Base-by-base conservation (phyloP, 2,888 invertebrate genomes). In the Microplitis deprimator region DNA sequence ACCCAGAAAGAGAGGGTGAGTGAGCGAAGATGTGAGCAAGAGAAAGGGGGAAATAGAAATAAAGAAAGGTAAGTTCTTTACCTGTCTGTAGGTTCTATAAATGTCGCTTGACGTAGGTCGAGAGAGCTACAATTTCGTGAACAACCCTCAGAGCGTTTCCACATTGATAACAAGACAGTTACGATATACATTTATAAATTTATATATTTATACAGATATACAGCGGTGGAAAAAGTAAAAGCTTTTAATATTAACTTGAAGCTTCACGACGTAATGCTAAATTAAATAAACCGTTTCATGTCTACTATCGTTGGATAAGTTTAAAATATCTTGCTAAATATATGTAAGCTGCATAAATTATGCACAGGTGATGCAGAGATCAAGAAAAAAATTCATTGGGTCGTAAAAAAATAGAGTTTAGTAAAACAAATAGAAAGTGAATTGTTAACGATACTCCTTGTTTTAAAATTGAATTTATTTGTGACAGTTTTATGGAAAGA, bases 221-320 rank as follows among this genome's bases (percentile, higher is more conserved):
- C 13, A 50, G 10, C 13, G 10, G 50, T 5, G 50, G 50, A 50
- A 50, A 50, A 50, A 50, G 50, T 50, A 50, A 50, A 50, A 50
- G 13, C 50, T 50, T 50, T 50, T 13, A 5, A 8, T 13, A 13
- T 50, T 13, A 50, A 50, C 50, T 50, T 10, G 8, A 50, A 13
- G 50, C 50, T 50, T 50, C 10, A 50, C 50, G 40, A 79, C 78
- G 81, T 75, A 77, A 76, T 74, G 74, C 79, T 75, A 80, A 82
- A 82, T 82, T 81, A 79, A 81, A 82, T 83, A 80, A 83, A 81
- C 82, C 78, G 67, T 71, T 76, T 77, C 79, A 69, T 79, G 78
- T 78, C 74, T 79, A 78, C 81, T 78, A 80, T 79, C 79, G 79
- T 79, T 79, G 78, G 78, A 82, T 82, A 81, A 82, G 81, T 82